Evolutionary conservation across 1,140 invertebrate species (phyloP).

Genomic region (Gonatopus flavifemur): DNA sequence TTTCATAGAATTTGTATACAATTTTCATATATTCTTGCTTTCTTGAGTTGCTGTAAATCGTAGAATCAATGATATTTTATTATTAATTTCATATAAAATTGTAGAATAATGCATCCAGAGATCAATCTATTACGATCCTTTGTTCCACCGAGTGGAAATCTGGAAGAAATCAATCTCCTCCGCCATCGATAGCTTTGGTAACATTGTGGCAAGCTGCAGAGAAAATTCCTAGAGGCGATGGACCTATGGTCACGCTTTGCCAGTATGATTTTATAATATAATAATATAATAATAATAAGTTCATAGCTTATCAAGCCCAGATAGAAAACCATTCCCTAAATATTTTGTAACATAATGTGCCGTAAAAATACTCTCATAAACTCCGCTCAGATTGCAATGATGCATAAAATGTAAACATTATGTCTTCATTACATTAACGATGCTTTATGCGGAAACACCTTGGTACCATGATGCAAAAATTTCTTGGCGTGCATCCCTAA

Average conservation of each 20-base stretch:
- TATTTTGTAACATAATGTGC: too few relatives aligned
- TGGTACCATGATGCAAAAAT: too few relatives aligned
- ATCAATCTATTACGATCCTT: slow-evolving; percentile 27
- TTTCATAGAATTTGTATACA: background rate
- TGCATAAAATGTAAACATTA: background rate
- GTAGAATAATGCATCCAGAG: slow-evolving; percentile 20
- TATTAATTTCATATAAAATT: background rate
- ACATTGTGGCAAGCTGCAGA: slow-evolving; percentile 31
- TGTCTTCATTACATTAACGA: too few relatives aligned
- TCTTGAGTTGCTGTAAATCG: background rate
- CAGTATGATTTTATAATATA: slow-evolving; percentile 21
- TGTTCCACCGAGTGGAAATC: slow-evolving; percentile 28
- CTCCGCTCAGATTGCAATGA: background rate
- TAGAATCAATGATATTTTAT: background rate
- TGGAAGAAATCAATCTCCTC: slow-evolving; percentile 21
- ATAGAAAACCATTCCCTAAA: slow-evolving; percentile 3
- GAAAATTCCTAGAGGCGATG: slow-evolving; percentile 24
- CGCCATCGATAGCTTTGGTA: slow-evolving; percentile 19
- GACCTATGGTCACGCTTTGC: slow-evolving; percentile 29
- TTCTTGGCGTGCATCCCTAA: too few relatives aligned
- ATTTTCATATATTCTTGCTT: background rate
- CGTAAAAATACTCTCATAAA: too few relatives aligned
- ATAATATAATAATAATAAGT: background rate
- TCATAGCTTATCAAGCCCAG: slow-evolving; percentile 8
- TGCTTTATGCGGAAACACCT: too few relatives aligned